Evolutionary conservation across 2,113 vertebrate genomes (phyloP), one percentile per base, ranked within the genome.

Genomic region (Tragulus kanchil): DNA sequence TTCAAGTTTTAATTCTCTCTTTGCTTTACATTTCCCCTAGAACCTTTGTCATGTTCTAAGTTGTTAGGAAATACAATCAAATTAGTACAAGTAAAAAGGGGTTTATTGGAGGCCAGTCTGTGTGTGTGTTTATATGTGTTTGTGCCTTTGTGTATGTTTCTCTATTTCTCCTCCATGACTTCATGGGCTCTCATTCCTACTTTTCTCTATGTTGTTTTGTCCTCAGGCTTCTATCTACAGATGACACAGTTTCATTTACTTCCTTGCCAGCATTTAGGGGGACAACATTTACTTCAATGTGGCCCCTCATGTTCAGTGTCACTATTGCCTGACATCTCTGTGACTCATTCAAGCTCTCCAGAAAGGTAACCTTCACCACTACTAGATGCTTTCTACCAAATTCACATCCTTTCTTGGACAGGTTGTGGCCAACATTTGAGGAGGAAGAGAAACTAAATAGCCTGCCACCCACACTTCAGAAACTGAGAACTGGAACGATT

Each of bases 31-130:
- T 85, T 90, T 93, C 83, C 96, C 91, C 91, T 89, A 21, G 78
- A 92, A 87, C 75, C 85, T 92, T 62, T 59, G 85, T 94, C 84
- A 45, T 64, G 88, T 81, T 94, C 90, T 88, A 8, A 62, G 36
- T 92, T 85, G 87, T 95, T 93, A 93, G 45, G 92, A 89, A 95
- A 96, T 19, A 61, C n/a, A 92, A 93, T 84, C 84, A 87, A 92
- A 96, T 97, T 77, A 96, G 67, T 84, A 77, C 36, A 75, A 89
- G 26, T 48, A 25, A 90, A 88, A 67, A 79, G n/a, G 56, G 23
- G 31, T 85, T 86, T 92, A 62, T 16, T 67, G 79, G 52, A 81
- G 94, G 52, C 28, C 45, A 67, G 13, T n/a, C 16, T 77, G 73
- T 21, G 28, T 36, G 28, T 21, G 16, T n/a, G 10, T 42, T 4